phyloP scores from a whole-genome alignment of 2,113 vertebrate genomes.

The Scomber scombrus region DNA sequence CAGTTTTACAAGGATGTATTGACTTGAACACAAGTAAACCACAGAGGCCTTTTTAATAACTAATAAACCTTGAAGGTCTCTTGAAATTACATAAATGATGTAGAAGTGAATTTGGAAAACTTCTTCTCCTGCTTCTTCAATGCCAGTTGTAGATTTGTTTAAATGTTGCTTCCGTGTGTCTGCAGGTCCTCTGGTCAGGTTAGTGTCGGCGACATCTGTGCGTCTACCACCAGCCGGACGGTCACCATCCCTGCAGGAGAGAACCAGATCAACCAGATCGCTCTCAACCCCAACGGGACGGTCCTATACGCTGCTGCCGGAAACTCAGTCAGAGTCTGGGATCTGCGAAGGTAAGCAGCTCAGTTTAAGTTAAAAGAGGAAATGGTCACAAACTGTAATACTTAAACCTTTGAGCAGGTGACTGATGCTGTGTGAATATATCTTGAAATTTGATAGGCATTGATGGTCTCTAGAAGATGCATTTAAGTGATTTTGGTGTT shows the following conservation, averaged over 20 bases:
- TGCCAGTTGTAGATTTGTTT: not conserved
- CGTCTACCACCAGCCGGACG: conserved; percentile 89
- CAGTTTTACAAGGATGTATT: not conserved
- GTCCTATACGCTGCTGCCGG: conserved; percentile 95
- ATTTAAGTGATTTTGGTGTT: no score
- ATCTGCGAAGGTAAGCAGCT: conserved; percentile 90
- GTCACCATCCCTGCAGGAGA: conserved; percentile 95
- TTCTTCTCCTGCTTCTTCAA: no score
- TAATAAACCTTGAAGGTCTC: not conserved
- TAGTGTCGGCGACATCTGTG: conserved; percentile 88
- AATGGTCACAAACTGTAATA: no score
- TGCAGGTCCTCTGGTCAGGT: conserved; percentile 95
- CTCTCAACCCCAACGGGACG: conserved; percentile 92
- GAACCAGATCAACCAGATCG: conserved; percentile 97
- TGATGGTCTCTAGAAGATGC: no score
- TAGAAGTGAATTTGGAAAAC: no score
- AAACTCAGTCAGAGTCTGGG: conserved; percentile 96
- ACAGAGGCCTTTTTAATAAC: no score
- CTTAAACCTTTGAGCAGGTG: no score
- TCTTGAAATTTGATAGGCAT: no score
- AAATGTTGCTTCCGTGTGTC: not conserved
- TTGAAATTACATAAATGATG: not conserved
- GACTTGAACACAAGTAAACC: not conserved
- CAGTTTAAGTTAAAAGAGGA: no score
- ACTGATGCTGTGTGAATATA: no score